Conservation (phyloP, 1,140 invertebrate genomes). For the Bombus sylvicola region DNA sequence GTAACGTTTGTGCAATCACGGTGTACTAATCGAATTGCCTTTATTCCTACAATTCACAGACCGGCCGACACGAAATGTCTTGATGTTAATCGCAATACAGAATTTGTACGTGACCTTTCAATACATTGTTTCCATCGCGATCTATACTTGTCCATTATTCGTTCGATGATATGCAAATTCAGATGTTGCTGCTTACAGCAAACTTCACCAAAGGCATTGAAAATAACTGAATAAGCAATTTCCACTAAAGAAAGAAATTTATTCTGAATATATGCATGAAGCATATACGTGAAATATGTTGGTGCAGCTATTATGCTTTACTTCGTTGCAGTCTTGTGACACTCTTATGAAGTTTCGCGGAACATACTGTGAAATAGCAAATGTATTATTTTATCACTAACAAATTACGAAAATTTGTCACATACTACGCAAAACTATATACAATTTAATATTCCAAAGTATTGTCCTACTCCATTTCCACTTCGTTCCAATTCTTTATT, state of each 20-base stretch:
- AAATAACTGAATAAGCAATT: constrained; percentile 23
- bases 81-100: constrained; percentile 33
- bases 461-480: too few species aligned
- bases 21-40: neutral
- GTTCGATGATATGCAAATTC: constrained; percentile 39
- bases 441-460: too few species aligned
- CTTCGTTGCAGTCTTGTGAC: too few species aligned
- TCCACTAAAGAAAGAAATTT: neutral
- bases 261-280: neutral
- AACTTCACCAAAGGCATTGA: constrained; percentile 5
- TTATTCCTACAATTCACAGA: constrained; percentile 1
- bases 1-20: neutral
- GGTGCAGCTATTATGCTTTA: neutral
- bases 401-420: too few species aligned
- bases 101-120: constrained; percentile 44
- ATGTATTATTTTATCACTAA: too few species aligned
- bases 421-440: too few species aligned
- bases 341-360: too few species aligned
- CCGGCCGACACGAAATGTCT: constrained; percentile 8
- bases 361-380: too few species aligned
- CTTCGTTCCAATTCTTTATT: too few species aligned
- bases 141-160: constrained; percentile 24
- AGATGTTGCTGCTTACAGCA: neutral
- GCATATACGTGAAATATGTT: neutral
- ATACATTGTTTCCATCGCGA: constrained; percentile 19